These are phyloP conservation scores for Thysanoteuthis rhombus DNA, from an alignment of 2,888 invertebrate species.

Conservation along the genomic window DNA sequence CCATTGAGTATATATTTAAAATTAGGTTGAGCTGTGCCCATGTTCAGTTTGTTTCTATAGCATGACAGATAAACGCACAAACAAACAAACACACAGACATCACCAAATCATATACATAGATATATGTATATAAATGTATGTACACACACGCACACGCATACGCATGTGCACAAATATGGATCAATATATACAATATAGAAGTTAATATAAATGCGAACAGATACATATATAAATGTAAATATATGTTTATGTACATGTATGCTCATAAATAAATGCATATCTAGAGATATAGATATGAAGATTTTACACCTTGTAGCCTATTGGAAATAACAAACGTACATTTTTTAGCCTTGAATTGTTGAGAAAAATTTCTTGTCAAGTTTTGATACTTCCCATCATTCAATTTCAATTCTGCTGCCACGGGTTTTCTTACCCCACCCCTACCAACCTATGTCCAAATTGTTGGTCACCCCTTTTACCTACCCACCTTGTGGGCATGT, in stretches of 20 bases:
- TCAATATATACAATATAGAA: no score
- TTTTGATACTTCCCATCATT: neutral
- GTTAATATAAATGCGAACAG: neutral
- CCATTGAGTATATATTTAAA: no score
- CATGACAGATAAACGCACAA: no score
- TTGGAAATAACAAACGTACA: neutral
- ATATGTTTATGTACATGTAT: neutral
- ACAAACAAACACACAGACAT: no score
- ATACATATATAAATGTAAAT: constrained; percentile 1
- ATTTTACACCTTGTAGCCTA: neutral
- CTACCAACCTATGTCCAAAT: neutral
- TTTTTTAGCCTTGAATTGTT: neutral
- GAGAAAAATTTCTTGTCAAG: neutral
- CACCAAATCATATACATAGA: neutral
- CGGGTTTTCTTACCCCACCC: neutral
- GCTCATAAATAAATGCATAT: no score
- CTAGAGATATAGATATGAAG: neutral
- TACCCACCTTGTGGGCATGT: neutral
- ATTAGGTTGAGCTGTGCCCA: no score
- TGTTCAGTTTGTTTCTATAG: no score
- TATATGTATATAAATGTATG: neutral
- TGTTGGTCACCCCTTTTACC: neutral
- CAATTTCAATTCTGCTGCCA: neutral
- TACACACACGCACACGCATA: neutral
- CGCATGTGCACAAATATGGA: neutral